phyloP scores from a whole-genome alignment of 2,797 vertebrate genomes.

The Delichon dasypus region DNA sequence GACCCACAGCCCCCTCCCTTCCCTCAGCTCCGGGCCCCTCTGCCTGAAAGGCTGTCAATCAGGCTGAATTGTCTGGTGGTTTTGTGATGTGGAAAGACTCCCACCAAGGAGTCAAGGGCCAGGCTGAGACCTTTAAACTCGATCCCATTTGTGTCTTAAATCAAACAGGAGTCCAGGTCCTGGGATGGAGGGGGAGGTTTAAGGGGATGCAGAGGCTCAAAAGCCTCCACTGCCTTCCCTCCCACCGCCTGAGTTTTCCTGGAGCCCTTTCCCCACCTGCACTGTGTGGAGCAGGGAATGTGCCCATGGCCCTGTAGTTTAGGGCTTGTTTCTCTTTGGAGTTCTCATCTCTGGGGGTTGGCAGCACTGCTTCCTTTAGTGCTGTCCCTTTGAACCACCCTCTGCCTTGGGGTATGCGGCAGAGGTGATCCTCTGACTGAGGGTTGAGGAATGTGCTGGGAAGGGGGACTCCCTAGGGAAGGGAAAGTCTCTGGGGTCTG shows the following conservation, averaged over 20 bases:
- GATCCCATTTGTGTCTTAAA: slow-evolving; percentile 51
- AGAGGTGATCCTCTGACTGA: not conserved
- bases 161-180: slow-evolving; percentile 37
- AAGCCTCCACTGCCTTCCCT: not conserved
- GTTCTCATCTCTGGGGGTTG: not conserved
- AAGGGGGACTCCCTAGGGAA: not conserved
- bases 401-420: not conserved
- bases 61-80: slow-evolving; percentile 63
- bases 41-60: slow-evolving; percentile 65
- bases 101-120: slow-evolving; percentile 71
- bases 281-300: not conserved
- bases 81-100: slow-evolving; percentile 72
- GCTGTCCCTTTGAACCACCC: not conserved
- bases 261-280: not conserved
- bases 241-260: not conserved
- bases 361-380: not conserved
- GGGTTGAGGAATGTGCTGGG: not conserved
- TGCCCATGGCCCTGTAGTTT: not conserved
- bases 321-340: not conserved
- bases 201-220: not conserved
- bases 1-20: not conserved
- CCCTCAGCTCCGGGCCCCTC: slow-evolving; percentile 39
- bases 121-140: slow-evolving; percentile 68
- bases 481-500: not conserved
- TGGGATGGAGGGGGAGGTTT: slow-evolving; percentile 28